Evolutionary conservation across 2,888 invertebrate species (phyloP).

Genomic region (Calameuta pallipes): DNA sequence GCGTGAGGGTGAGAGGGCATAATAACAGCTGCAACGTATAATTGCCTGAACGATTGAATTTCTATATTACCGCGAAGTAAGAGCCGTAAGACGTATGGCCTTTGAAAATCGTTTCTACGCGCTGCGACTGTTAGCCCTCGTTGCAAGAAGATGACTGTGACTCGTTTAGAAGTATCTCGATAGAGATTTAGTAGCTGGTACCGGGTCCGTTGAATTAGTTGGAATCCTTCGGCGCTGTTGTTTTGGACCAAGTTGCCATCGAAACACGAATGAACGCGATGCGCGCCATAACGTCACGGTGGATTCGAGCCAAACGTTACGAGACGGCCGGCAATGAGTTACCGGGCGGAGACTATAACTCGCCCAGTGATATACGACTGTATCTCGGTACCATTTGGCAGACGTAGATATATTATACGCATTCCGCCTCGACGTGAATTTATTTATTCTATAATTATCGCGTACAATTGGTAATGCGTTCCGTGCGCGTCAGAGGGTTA

Average conservation of each 20-base stretch:
- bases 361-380: conserved; percentile 64
- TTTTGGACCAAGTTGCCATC: background rate
- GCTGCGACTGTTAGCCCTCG: conserved; percentile 23
- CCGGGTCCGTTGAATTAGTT: background rate
- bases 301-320: conserved; percentile 60
- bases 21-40: conserved; percentile 62
- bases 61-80: conserved; percentile 59
- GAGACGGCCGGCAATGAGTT: conserved; percentile 57
- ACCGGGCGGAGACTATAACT: conserved; percentile 65
- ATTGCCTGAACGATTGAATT: conserved; percentile 65
- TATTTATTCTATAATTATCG: conserved; percentile 67
- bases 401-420: conserved; percentile 66
- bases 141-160: background rate
- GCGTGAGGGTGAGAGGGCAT: conserved; percentile 37
- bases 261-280: conserved; percentile 29
- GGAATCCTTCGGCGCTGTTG: background rate
- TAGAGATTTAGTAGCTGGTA: background rate
- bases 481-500: conserved; percentile 3
- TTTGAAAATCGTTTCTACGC: conserved; percentile 21
- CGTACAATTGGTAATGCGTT: conserved; percentile 59
- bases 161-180: background rate
- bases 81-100: conserved; percentile 28
- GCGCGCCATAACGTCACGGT: conserved; percentile 51
- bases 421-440: conserved; percentile 64
- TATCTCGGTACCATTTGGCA: conserved; percentile 67